Evolutionary conservation across 2,797 vertebrate species (phyloP).

Genomic region (Poecilia picta): DNA sequence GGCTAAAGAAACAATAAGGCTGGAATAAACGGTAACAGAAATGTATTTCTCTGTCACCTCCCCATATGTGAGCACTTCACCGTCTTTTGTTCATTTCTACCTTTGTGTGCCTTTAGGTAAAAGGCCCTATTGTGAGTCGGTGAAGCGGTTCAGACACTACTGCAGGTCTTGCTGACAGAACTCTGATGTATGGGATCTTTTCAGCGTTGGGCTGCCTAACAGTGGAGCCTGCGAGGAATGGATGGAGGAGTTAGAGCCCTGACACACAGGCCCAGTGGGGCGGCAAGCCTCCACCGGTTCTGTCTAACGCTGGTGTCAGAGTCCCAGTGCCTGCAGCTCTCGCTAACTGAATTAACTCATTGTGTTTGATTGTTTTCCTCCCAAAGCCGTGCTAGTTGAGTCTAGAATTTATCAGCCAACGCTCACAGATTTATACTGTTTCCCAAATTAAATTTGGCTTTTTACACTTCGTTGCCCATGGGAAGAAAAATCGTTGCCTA

Average conservation of each 20-base stretch:
- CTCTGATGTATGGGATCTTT: constrained; percentile 62
- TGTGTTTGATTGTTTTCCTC: constrained; percentile 18
- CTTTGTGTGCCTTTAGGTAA: constrained; percentile 50
- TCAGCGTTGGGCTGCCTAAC: constrained; percentile 58
- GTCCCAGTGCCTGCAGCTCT: constrained; percentile 26
- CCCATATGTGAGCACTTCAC: background rate
- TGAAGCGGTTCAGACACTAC: constrained; percentile 60
- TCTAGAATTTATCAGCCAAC: constrained; percentile 4
- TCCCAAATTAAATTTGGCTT: constrained; percentile 14
- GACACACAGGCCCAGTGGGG: constrained; percentile 71
- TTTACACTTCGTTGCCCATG: constrained; percentile 14
- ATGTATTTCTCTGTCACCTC: background rate
- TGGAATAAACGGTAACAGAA: constrained; percentile 10
- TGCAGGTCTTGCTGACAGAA: constrained; percentile 64
- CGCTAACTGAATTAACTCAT: constrained; percentile 42
- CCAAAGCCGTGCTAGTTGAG: constrained; percentile 16
- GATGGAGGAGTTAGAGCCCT: constrained; percentile 69
- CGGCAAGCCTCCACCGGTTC: constrained; percentile 62
- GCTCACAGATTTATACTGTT: constrained; percentile 24
- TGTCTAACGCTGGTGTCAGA: constrained; percentile 66
- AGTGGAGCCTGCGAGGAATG: constrained; percentile 39
- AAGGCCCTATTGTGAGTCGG: constrained; percentile 68
- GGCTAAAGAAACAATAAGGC: background rate
- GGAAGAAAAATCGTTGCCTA: background rate
- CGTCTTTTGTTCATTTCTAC: constrained; percentile 5